Evolutionary conservation across 2,888 invertebrate genomes (phyloP).

Genomic region (Tachina fera): DNA sequence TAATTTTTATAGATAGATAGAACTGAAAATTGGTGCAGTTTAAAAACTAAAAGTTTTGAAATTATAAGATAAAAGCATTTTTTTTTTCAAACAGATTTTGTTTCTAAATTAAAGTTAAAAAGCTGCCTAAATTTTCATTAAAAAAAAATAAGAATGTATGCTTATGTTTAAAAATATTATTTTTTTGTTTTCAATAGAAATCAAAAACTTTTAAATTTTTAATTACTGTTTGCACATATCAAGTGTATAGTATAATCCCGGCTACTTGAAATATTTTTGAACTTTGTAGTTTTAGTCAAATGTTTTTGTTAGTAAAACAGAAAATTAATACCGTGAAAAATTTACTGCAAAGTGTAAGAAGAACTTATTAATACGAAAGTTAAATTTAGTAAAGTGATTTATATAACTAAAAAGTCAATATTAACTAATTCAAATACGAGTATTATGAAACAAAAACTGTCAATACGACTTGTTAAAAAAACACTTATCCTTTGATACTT

Average conservation of each 20-base stretch:
- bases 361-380: too few species aligned
- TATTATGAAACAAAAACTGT: too few species aligned
- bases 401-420: too few species aligned
- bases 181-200: not conserved
- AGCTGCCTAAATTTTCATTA: conserved; percentile 37
- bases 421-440: too few species aligned
- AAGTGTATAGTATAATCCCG: conserved; percentile 25
- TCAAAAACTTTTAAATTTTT: not conserved
- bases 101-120: conserved; percentile 22
- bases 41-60: conserved; percentile 60
- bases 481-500: too few species aligned
- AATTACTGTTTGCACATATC: not conserved
- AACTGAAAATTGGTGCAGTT: conserved; percentile 69
- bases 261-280: not conserved
- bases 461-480: too few species aligned
- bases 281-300: not conserved
- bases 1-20: conserved; percentile 41
- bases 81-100: not conserved
- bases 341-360: conserved; percentile 16
- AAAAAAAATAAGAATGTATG: conserved; percentile 3
- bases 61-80: conserved; percentile 20
- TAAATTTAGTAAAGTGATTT: too few species aligned
- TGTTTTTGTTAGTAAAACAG: conserved; percentile 45
- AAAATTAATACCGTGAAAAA: not conserved
- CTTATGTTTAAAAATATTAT: not conserved